Evolutionary conservation across 2,888 invertebrate species (phyloP), one percentile per base, ranked within the genome.

Genomic region (Hyppa rectilinea): DNA sequence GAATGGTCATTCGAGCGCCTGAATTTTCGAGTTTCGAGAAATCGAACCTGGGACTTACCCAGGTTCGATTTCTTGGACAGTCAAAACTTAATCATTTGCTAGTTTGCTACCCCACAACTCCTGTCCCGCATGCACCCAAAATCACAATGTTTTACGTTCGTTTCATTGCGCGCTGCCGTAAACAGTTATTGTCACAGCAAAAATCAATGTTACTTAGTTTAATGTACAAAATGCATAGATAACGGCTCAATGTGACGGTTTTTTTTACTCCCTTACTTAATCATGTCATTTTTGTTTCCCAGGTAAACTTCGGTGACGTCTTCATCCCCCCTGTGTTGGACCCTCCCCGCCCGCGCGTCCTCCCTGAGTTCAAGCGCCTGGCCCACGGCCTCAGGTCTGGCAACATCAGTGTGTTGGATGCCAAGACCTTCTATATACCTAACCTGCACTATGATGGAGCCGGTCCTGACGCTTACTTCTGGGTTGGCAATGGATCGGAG

Each of bases 381-480:
- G 98, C 98, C 0, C 99, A 99, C 92, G 98, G 98, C 4, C 96
- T 99, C 0, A 97, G 98, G 9, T 99, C 99, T 5, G 99, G 98
- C 83, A 98, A 98, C 94, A 98, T 99, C 86, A 98, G 98, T 89
- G 98, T 99, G 20, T 93, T 99, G 69, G 99, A 99, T 92, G 98
- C 98, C 47, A 98, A 98, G 93, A 99, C 99, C 0, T 97, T 99
- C 93, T 98, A 98, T 93, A 98, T 99, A 81, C 98, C 99, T 10
- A 98, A 99, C 94, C 95, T 99, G 84, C 98, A 98, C 88, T 99
- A 99, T 89, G 99, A 99, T 87, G 99, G 99, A 40, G 98, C 97
- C 2, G 99, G 98, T 0, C 98, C 98, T 0, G 99, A 99, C 90
- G 98, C 99, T 0, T 99, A 98, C 93, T 99, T 99, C 93, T 98